These are phyloP conservation scores for Planiliza haematocheilus DNA, from an alignment of 2,113 vertebrate species.

Conservation along the genomic window DNA sequence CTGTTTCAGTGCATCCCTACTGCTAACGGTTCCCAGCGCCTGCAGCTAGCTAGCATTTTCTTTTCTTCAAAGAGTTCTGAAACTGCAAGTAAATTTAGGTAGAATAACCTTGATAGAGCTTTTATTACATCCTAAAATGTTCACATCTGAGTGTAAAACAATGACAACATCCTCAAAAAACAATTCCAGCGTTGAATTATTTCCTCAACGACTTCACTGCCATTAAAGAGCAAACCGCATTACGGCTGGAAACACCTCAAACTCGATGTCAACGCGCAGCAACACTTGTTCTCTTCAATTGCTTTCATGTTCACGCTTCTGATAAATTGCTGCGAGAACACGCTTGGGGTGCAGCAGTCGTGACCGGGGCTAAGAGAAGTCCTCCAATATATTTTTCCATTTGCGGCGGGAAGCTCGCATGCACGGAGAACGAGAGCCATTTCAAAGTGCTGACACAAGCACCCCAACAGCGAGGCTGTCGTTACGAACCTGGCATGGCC, in stretches of 20 bases:
- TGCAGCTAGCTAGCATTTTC: background rate
- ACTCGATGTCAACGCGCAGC: background rate
- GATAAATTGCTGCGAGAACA: slow-evolving; percentile 28
- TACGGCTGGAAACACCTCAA: background rate
- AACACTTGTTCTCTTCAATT: slow-evolving; percentile 37
- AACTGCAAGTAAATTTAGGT: background rate
- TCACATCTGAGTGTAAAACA: background rate
- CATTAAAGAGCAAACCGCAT: background rate
- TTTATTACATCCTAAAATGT: background rate
- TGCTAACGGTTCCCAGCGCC: too few relatives aligned
- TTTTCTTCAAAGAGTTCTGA: too few relatives aligned
- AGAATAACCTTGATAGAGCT: background rate
- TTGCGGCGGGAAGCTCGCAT: slow-evolving; percentile 34
- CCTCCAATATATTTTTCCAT: slow-evolving; percentile 62
- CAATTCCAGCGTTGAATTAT: background rate
- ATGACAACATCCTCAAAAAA: background rate
- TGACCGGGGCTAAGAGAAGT: slow-evolving; percentile 37
- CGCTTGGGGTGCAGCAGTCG: slow-evolving; percentile 37
- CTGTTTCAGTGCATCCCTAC: too few relatives aligned
- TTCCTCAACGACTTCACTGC: background rate
- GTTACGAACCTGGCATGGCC: slow-evolving; percentile 75
- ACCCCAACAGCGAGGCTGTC: slow-evolving; percentile 66
- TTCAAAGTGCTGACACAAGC: slow-evolving; percentile 80
- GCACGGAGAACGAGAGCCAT: slow-evolving; percentile 63
- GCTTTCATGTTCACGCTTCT: slow-evolving; percentile 22